A percentile compares a stretch with the other conserved stretches of the same genome.
phyloP scores from a whole-genome alignment of 2,113 vertebrate species.

The Nipponia nippon region DNA sequence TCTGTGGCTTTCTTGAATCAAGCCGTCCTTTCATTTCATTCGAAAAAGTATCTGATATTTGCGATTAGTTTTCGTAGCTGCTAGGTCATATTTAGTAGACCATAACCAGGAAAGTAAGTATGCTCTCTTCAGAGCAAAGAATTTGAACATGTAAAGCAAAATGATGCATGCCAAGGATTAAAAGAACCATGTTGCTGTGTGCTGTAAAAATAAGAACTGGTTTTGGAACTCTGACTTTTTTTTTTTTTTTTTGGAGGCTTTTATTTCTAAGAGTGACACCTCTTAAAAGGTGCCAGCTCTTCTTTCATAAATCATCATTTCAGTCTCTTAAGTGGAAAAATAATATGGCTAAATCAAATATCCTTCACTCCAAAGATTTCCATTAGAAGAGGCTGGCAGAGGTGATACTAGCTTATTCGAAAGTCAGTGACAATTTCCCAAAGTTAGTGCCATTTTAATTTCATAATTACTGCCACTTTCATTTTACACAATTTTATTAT shows the following conservation, averaged over 20 bases:
- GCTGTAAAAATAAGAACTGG: not conserved
- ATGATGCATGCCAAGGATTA: fast-evolving
- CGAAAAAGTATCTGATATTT: not conserved
- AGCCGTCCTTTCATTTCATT: not conserved
- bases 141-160: not conserved
- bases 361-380: not conserved
- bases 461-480: not conserved
- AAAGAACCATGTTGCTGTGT: not conserved
- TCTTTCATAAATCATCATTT: not conserved
- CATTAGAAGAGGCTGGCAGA: not conserved
- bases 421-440: not conserved
- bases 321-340: not conserved
- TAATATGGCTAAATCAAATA: not conserved
- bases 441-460: not conserved
- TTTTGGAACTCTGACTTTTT: not conserved
- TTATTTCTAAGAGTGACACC: not conserved
- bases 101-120: not conserved
- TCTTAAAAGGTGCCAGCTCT: fast-evolving
- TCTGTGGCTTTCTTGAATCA: not conserved
- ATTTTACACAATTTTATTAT: not conserved
- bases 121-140: not conserved
- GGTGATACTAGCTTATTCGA: not conserved
- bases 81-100: not conserved
- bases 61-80: not conserved
- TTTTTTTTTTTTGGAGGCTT: not conserved